Evolutionary conservation across 2,888 invertebrate species (phyloP), one percentile per base, ranked within the genome.

Genomic region (Netelia inedita): DNA sequence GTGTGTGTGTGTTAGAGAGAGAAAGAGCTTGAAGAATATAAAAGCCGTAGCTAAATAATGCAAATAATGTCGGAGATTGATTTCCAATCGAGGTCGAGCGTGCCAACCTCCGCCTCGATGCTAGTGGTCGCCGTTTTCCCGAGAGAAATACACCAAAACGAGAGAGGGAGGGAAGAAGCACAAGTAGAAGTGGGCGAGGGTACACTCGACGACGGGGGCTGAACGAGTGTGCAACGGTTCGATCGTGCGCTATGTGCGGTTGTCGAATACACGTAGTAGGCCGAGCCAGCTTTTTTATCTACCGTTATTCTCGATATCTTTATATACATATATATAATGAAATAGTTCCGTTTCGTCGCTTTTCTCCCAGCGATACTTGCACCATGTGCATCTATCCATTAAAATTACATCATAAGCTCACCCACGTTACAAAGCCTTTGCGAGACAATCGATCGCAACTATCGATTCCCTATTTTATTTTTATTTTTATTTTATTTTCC

Each of bases 71-170:
- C 61, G 16, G 81, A 74, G 78, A 86, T 86, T 84, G 86, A 86
- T 86, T 83, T 86, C 81, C 86, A 83, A 86, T 86, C 72, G 86
- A 82, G 86, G 86, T 79, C 86, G 79, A 80, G 80, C 80, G 50
- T 81, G 61, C 53, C 50, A 72, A 68, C 61, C 69, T 69, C 61
- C 61, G 78, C 50, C 28, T 73, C 84, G 80, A 76, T 84, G 43
- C 72, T 68, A 46, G 43, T 43, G 76, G 61, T 73, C 76, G 75
- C 23, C 55, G 68, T 68, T 80, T 84, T 84, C 82, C 82, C 69
- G 50, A 57, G 75, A 76, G 75, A 46, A 75, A 69, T 59, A 71
- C 55, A 59, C 35, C 46, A 55, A 19, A 61, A 55, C 19, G 55
- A 79, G 16, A 76, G 55, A 66, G 75, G 8, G 14, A 35, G 35